phyloP scores from a whole-genome alignment of 64 coral and sea anemone species.

The Stichodactyla helianthus region DNA sequence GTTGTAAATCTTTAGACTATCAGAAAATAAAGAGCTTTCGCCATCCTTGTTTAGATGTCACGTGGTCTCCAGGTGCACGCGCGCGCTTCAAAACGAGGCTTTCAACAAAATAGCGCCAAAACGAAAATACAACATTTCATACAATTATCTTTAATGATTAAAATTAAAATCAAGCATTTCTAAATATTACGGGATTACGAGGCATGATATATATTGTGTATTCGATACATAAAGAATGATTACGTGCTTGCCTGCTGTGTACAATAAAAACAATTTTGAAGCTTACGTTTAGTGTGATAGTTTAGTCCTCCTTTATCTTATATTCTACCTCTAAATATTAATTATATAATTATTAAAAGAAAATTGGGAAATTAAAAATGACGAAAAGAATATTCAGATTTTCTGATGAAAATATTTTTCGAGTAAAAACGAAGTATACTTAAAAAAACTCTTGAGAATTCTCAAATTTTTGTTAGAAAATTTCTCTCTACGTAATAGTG shows the following conservation, averaged over 20 bases:
- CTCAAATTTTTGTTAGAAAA: too few species aligned
- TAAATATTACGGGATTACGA: background rate
- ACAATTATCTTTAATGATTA: background rate
- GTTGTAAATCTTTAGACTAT: too few species aligned
- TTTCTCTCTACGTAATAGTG: too few species aligned
- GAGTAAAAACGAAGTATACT: background rate
- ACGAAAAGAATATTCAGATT: background rate
- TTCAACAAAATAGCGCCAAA: background rate
- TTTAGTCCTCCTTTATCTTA: background rate
- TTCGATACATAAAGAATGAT: background rate
- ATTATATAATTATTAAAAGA: background rate
- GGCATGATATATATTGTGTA: background rate
- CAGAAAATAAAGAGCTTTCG: background rate
- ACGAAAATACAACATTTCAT: background rate
- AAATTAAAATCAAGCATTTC: background rate
- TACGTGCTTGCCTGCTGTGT: background rate
- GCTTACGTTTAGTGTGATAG: too few species aligned
- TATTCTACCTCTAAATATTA: background rate
- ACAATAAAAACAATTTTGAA: too few species aligned
- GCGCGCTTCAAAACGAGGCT: background rate
- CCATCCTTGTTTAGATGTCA: background rate
- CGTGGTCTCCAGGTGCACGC: background rate
- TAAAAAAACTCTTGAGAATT: background rate
- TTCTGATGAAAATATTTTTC: background rate
- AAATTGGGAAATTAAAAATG: background rate